phyloP scores from a whole-genome alignment of 2,113 vertebrate genomes.

The Ceyx cyanopectus region DNA sequence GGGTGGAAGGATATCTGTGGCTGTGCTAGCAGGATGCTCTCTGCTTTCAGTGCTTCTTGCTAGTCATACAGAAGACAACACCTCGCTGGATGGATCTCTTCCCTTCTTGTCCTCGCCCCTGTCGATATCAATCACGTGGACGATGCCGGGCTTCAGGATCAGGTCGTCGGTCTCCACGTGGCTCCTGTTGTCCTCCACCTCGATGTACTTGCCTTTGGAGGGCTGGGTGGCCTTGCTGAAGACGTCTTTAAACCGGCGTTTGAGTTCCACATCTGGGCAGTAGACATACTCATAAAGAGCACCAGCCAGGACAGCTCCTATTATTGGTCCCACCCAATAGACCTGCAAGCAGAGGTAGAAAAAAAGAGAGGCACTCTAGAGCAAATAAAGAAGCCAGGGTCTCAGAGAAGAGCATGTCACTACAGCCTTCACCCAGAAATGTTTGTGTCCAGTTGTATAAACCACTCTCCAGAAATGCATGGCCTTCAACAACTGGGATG shows the following conservation, averaged over 20 bases:
- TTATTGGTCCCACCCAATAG: constrained; percentile 93
- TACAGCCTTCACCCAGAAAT: neutral
- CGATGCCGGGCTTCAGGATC: constrained; percentile 80
- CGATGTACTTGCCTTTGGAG: constrained; percentile 85
- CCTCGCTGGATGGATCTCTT: constrained; percentile 83
- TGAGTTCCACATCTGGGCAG: constrained; percentile 87
- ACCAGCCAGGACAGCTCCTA: constrained; percentile 87
- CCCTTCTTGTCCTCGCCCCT: constrained; percentile 84
- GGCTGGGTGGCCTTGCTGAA: constrained; percentile 82
- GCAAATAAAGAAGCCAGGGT: neutral
- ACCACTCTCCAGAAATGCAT: neutral
- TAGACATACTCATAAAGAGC: constrained; percentile 91
- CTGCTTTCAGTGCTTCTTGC: constrained; percentile 85
- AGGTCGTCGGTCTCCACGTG: constrained; percentile 82
- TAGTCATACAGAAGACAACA: constrained; percentile 94
- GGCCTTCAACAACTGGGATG: neutral
- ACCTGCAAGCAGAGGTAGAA: constrained; percentile 74
- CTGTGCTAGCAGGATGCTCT: constrained; percentile 76
- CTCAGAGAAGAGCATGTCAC: neutral
- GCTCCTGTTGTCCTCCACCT: constrained; percentile 84
- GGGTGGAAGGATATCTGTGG: constrained; percentile 74
- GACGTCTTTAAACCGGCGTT: constrained; percentile 83
- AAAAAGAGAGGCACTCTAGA: neutral
- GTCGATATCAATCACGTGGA: constrained; percentile 82
- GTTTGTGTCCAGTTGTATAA: neutral